Base-by-base conservation (phyloP, 2,888 invertebrate species). In the Epistrophe grossulariae region DNA sequence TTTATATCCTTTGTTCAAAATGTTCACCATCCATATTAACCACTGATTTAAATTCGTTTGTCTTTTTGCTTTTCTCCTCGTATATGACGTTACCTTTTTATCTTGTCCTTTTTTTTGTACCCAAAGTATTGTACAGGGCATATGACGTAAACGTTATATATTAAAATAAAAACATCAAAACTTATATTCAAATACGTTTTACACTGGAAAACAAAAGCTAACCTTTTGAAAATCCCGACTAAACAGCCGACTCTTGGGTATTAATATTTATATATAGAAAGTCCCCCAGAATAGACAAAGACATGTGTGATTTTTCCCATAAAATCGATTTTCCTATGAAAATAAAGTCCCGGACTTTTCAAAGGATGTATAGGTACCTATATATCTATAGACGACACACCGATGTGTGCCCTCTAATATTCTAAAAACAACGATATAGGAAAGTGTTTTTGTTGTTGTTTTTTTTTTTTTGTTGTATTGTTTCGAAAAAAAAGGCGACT, bases 251-350 rank as follows among this genome's bases (percentile, higher is more conserved):
- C 45, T 31, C 19, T 43, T n/a, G n/a, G 60, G 55, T 31, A 17
- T 31, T n/a, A n/a, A 24, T 24, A 24, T 2, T 2, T 24, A 24
- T 24, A 24, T 2, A 24, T 24, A 17, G 15, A 24, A n/a, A 19
- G 35, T 38, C 24, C 60, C 43, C 28, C 35, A 38, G 43, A 17
- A 31, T 35, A 38, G 43, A 40, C 59, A 74, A 68, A 50, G 85
- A 28, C 85, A 85, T 74, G 78, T 85, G 85, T 71, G 85, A 82
- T 78, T 81, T 81, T 85, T 85, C 85, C 85, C 85, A 85, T 85
- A 57, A 74, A 85, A 85, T 85, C 82, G 85, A 85, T 85, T 85
- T 85, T 81, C 59, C 85, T 85, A 81, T 73, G 81, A 85, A 81
- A 85, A 81, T 85, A 85, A n/a, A n/a, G 59, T 70, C 55, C 50